A percentile compares a stretch with the other conserved stretches of the same genome.
These are phyloP conservation scores for Rhingia campestris DNA, from an alignment of 2,888 invertebrate species.

Conservation along the genomic window DNA sequence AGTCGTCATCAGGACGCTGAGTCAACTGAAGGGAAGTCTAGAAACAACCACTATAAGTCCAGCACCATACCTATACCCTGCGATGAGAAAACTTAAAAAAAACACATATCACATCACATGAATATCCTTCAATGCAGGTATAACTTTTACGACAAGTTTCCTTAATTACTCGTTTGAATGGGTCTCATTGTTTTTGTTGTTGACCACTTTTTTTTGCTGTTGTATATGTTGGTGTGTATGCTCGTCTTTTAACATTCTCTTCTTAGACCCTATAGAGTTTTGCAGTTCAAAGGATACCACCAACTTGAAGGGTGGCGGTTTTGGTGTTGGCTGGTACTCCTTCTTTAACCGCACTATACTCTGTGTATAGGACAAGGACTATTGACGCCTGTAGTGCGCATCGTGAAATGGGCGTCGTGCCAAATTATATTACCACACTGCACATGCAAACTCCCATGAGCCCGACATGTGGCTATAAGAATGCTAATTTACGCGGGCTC, in stretches of 20 bases:
- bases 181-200: slow-evolving; percentile 57
- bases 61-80: neutral
- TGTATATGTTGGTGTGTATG: neutral
- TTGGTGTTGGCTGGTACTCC: slow-evolving; percentile 1
- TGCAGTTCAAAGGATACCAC: too few species aligned
- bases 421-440: slow-evolving; percentile 49
- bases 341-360: neutral
- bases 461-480: neutral
- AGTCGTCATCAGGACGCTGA: neutral
- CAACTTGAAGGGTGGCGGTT: neutral
- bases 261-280: neutral
- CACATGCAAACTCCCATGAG: neutral
- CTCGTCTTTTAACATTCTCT: neutral
- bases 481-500: slow-evolving; percentile 36
- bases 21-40: slow-evolving; percentile 4
- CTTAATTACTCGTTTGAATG: slow-evolving; percentile 75
- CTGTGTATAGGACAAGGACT: neutral
- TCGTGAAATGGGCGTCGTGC: slow-evolving; percentile 43
- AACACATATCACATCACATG: slow-evolving; percentile 9
- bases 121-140: slow-evolving; percentile 64
- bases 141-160: slow-evolving; percentile 73
- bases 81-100: slow-evolving; percentile 32
- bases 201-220: slow-evolving; percentile 16
- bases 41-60: slow-evolving; percentile 8
- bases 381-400: slow-evolving; percentile 21